Evolutionary conservation across 1,140 invertebrate genomes (phyloP), one percentile per base, ranked within the genome.

Genomic region (Limonius californicus): DNA sequence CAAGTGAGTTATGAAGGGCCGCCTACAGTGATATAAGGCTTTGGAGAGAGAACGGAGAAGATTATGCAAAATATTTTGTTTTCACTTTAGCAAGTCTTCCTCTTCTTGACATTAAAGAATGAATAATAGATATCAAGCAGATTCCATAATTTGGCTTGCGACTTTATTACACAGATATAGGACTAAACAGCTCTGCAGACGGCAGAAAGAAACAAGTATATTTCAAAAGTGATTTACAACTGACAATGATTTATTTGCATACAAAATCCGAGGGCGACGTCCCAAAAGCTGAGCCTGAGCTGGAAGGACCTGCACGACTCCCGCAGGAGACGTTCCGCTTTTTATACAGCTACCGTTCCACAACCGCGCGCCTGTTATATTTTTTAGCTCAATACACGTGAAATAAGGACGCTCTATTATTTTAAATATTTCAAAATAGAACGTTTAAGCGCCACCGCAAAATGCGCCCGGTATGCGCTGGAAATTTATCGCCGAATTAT

Each of bases 201-300:
- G 45, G 61, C 62, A 69, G 63, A 70, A 70, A 70, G 66, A 70
- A 68, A 66, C 66, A 63, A 64, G 63, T 70, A 68, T 70, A 70
- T 62, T 71, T 72, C 67, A 72, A 58, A 69, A 63, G 67, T 72
- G 70, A 72, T 72, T 72, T 72, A 72, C 66, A 68, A 69, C 68
- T 65, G 68, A 72, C 70, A 68, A 64, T 70, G 70, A 72, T 72
- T 72, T 72, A 72, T 72, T 72, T 69, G 66, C 68, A 72, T 72
- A 67, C 63, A 66, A 63, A 68, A 62, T 59, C 62, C 59, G 57
- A 60, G 59, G 59, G 65, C 43, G 55, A 55, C 55, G 59, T 61
- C 56, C 64, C 63, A 57, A 30, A 65, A 57, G 47, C 61, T 21
- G 56, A 56, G 54, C 57, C 56, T 55, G 50, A 57, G 50, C 54